These are phyloP conservation scores for Notocelia uddmanniana DNA, from an alignment of 2,888 invertebrate species.

Conservation along the genomic window DNA sequence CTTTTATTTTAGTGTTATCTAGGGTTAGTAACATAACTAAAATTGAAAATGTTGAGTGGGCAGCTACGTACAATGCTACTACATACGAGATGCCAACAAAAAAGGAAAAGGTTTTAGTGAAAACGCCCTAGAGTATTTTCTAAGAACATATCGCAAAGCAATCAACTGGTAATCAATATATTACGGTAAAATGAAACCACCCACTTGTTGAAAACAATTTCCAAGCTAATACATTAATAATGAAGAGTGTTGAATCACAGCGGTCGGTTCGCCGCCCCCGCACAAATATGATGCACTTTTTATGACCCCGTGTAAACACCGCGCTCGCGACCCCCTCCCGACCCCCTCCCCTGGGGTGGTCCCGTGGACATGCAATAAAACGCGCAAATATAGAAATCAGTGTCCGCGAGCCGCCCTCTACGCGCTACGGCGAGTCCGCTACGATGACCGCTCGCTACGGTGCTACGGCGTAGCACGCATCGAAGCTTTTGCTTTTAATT, in stretches of 20 bases:
- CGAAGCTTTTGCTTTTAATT: background rate
- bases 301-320: slow-evolving; percentile 49
- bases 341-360: slow-evolving; percentile 24
- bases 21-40: too few species aligned
- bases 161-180: background rate
- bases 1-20: too few species aligned
- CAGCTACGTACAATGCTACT: too few species aligned
- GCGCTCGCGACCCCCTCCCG: slow-evolving; percentile 40
- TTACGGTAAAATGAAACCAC: slow-evolving; percentile 3
- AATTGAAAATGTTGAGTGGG: too few species aligned
- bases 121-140: too few species aligned
- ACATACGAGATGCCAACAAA: too few species aligned
- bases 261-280: slow-evolving; percentile 20
- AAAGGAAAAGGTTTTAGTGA: too few species aligned
- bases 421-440: slow-evolving; percentile 19
- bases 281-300: slow-evolving; percentile 46
- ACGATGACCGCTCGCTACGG: slow-evolving; percentile 45
- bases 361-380: slow-evolving; percentile 48
- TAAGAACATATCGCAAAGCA: background rate
- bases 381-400: slow-evolving; percentile 66
- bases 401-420: slow-evolving; percentile 47
- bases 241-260: slow-evolving; percentile 33
- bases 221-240: slow-evolving; percentile 41
- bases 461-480: slow-evolving; percentile 35
- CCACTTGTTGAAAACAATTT: slow-evolving; percentile 41